Base-by-base conservation (phyloP, 2,888 invertebrate species). In the Eilema caniola region DNA sequence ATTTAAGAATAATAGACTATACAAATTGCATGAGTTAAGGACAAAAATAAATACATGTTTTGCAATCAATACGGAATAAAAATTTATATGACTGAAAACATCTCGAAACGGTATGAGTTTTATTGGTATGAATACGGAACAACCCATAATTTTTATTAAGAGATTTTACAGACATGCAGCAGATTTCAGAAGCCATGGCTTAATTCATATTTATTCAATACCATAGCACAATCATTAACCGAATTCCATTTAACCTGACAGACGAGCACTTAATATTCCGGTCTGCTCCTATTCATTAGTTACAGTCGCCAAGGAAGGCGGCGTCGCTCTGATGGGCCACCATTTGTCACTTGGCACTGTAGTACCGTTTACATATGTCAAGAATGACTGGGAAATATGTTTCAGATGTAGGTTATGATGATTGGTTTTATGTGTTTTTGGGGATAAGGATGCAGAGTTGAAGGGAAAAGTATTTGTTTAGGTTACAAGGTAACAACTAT, bases 191-290 rank as follows among this genome's bases (percentile, higher is more conserved):
- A 16, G 4, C 33, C 20, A 60, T 57, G 33, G n/a, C 24, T 59
- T 25, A 57, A 69, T 66, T 57, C 33, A 33, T 41, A 60, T 66
- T 68, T 31, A 33, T 62, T 11, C 62, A 25, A 14, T 37, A n/a
- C 25, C 60, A 61, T 65, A 53, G 37, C 41, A 16, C 61, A 68
- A 62, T 65, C 56, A 65, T 71, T 71, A 64, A 64, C 60, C 61
- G 61, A 65, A 37, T 57, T 56, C 60, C 64, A 64, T 64, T 68
- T 62, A 65, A 57, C 28, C 5, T 41, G 71, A 68, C 67, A 71
- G 71, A 60, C 64, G 62, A 61, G 16, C 37, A 62, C 67, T 71
- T 68, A 71, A 68, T 71, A 71, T 71, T 71, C 71, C 24, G 20
- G 3, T n/a, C 37, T 61, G 68, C 41, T 47, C n/a, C 68, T 24